Percentiles rank a stretch among this genome's conserved stretches.
These are phyloP conservation scores for Lasioglossum baleicum DNA, from an alignment of 1,140 invertebrate species.

Conservation along the genomic window DNA sequence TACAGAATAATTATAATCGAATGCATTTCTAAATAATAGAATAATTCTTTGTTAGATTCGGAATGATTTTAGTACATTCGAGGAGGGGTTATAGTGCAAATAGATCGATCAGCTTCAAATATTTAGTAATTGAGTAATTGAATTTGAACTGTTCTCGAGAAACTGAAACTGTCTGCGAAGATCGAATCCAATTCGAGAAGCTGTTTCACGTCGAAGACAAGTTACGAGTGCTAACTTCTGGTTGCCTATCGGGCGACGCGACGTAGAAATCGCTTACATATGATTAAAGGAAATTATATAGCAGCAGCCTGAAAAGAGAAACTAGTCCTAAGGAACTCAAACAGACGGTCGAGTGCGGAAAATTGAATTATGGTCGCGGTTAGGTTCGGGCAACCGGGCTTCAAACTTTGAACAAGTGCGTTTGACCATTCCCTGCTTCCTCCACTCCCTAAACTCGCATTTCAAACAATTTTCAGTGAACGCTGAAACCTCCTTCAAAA, in stretches of 20 bases:
- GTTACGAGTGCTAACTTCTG: not conserved
- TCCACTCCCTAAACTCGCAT: too few relatives aligned
- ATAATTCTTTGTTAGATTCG: too few relatives aligned
- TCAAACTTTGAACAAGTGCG: not conserved
- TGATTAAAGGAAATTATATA: constrained; percentile 4
- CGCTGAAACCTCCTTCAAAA: too few relatives aligned
- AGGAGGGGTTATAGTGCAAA: too few relatives aligned
- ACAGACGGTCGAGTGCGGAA: not conserved
- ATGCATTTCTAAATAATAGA: too few relatives aligned
- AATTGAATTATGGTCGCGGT: not conserved
- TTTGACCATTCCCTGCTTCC: too few relatives aligned
- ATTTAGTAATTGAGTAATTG: too few relatives aligned
- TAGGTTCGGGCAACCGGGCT: not conserved
- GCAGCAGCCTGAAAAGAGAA: not conserved
- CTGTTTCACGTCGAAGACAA: not conserved
- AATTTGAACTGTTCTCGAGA: too few relatives aligned
- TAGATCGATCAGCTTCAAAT: too few relatives aligned
- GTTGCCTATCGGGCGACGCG: not conserved
- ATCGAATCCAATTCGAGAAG: not conserved
- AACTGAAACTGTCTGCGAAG: not conserved
- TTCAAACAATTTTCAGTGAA: too few relatives aligned
- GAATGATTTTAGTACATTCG: too few relatives aligned
- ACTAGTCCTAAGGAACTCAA: not conserved
- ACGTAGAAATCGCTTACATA: not conserved
- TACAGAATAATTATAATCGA: not conserved